Percentiles rank a stretch among this genome's conserved stretches.
These are phyloP conservation scores for Heteractis magnifica DNA, from an alignment of 92 coral and sea anemone genomes.

Conservation along the genomic window DNA sequence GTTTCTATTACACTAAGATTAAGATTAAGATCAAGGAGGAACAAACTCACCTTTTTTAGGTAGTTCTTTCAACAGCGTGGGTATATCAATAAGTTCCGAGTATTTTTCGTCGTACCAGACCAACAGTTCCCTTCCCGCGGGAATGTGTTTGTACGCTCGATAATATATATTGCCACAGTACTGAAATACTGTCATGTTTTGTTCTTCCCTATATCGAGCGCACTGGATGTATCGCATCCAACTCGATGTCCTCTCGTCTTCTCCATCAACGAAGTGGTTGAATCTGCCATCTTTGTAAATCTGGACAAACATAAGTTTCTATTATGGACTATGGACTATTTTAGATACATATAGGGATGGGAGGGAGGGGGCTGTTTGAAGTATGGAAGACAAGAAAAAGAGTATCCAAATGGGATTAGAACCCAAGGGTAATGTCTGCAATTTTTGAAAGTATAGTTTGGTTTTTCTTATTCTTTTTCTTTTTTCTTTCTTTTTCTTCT, in stretches of 20 bases:
- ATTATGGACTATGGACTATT: not conserved
- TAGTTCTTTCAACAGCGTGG: conserved; percentile 63
- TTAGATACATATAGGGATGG: not conserved
- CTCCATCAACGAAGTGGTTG: conserved; percentile 90
- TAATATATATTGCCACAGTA: conserved; percentile 90
- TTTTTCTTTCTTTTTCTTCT: no score
- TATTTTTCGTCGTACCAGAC: conserved; percentile 98
- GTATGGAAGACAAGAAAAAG: no score
- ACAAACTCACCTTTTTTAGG: conserved; percentile 25
- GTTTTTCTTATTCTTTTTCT: no score
- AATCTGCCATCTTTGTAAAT: conserved; percentile 90
- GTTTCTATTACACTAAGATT: no score
- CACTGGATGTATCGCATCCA: conserved; percentile 98
- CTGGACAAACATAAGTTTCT: conserved; percentile 24
- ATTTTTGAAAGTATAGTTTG: no score
- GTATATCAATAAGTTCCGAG: conserved; percentile 90
- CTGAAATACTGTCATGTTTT: conserved; percentile 96
- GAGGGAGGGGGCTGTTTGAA: no score
- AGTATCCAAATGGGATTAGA: no score
- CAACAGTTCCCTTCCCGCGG: conserved; percentile 69
- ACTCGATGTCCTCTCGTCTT: conserved; percentile 74
- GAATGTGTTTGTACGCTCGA: conserved; percentile 82
- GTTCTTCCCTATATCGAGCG: conserved; percentile 91
- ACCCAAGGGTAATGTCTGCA: no score
- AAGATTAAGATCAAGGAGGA: not conserved